These are phyloP conservation scores for Lapara coniferarum DNA, from an alignment of 2,888 invertebrate genomes.

Conservation along the genomic window DNA sequence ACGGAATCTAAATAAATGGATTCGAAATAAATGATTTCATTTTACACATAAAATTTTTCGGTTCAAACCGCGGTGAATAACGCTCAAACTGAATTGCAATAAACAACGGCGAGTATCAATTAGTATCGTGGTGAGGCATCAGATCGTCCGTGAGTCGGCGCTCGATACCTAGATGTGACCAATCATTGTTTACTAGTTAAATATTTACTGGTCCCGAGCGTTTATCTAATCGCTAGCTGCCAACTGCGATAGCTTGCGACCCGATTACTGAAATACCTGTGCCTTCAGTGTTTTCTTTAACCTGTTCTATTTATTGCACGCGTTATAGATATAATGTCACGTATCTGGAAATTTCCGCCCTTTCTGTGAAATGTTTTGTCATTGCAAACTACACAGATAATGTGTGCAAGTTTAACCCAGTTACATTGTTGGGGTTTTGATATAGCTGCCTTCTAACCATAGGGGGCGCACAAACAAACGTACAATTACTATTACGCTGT, in stretches of 20 bases:
- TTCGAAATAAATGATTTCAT: too few species aligned
- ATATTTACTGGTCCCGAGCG: slow-evolving; percentile 68
- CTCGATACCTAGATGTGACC: slow-evolving; percentile 38
- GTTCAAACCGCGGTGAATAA: too few species aligned
- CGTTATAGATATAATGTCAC: slow-evolving; percentile 29
- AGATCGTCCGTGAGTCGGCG: slow-evolving; percentile 8
- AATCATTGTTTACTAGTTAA: slow-evolving; percentile 71
- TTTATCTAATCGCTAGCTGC: slow-evolving; percentile 78
- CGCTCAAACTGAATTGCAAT: too few species aligned
- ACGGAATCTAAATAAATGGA: too few species aligned
- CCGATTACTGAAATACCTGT: slow-evolving; percentile 76
- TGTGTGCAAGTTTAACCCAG: not conserved
- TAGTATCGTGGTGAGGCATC: not conserved
- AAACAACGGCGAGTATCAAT: not conserved
- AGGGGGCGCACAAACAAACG: too few species aligned
- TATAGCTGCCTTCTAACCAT: too few species aligned
- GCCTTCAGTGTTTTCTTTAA: slow-evolving; percentile 64
- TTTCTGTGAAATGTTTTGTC: not conserved
- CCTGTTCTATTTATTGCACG: slow-evolving; percentile 67
- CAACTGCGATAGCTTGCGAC: slow-evolving; percentile 76
- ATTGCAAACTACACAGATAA: not conserved
- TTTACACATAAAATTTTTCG: too few species aligned
- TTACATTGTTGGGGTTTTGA: not conserved
- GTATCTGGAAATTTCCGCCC: slow-evolving; percentile 27
- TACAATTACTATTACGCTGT: too few species aligned